Evolutionary conservation across 2,797 vertebrate genomes (phyloP), one percentile per base, ranked within the genome.

Genomic region (Sebastes taczanowskii): DNA sequence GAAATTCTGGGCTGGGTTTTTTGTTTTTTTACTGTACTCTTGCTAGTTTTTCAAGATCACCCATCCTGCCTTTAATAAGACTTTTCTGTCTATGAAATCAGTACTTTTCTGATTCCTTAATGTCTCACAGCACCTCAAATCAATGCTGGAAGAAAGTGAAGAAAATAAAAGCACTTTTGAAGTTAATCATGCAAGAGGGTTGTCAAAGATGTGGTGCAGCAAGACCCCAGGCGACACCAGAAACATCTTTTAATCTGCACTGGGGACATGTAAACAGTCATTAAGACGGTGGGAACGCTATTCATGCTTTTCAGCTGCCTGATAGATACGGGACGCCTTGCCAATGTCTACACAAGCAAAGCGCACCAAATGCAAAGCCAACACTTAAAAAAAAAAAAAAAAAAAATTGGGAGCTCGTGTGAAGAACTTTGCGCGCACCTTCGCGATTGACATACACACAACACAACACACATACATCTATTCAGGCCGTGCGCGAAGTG

Each of bases 201-300:
- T 86, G 83, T 92, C 86, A 88, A 81, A 79, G 85, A 88, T 85
- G 75, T 86, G 84, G 84, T 86, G 70, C 87, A 77, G 82, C 78
- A 79, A 81, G 86, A 92, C 88, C 85, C 83, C 84, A 73, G 90
- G 87, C 84, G 78, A 89, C 87, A 86, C 88, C 82, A 86, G 87
- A 83, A 92, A 90, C 86, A 90, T 92, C 82, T 89, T 92, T 92
- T 86, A 93, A 91, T 93, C 89, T 91, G 78, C 77, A 32, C 79
- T 23, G 83, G 85, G 80, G 80, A 91, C 84, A 77, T 93, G 93
- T 89, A 94, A 94, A 93, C 88, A 94, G 85, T 92, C 91, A 94
- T 95, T 93, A 94, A 89, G 86, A 87, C 25, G 85, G 81, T 89
- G 86, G 88, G 87, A 91, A 89, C 63, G 20, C 87, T 86, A 87